Evolutionary conservation across 1,140 invertebrate species (phyloP), one percentile per base, ranked within the genome.

Genomic region (Listronotus bonariensis): DNA sequence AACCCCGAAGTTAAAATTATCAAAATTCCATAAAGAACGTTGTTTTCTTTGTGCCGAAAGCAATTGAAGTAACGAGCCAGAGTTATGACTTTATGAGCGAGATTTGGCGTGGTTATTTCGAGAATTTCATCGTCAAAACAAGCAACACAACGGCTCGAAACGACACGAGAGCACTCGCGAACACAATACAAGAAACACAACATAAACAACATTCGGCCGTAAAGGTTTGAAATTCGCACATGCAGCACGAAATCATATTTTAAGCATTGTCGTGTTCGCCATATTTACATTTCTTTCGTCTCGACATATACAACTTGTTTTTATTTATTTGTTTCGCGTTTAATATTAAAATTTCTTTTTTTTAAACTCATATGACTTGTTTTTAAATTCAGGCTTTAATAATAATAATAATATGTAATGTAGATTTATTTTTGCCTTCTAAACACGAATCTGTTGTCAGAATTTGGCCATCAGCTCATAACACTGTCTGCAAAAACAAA

Each of bases 211-310:
- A 45, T 65, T 38, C 38, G 61, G 66, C 68, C 65, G 63, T 74
- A 73, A 74, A 74, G 69, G 73, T 66, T 66, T 67, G 72, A 75
- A 75, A 75, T 74, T 75, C 73, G 68, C 74, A 75, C 72, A 75
- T 75, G 72, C 71, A 60, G 74, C 74, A 75, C 74, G 74, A 75
- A 71, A 45, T 67, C 71, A 71, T 72, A 72, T 73, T 69, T 73
- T 71, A 68, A 68, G 62, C 58, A 54, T 65, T 67, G 68, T 61
- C 66, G 68, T 70, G 66, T 69, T 59, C 65, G 49, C 58, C 38
- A 66, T 67, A 69, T 69, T 71, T 71, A 69, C 67, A 67, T 71
- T 69, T 71, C 67, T 59, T 20, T 32, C 31, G 15, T 31, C 56
- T 48, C 56, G 56, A 59, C 20, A 26, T 40, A 20, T 9, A 40